Evolutionary conservation across 2,888 invertebrate species (phyloP), one percentile per base, ranked within the genome.

Genomic region (Epinotia ramella): DNA sequence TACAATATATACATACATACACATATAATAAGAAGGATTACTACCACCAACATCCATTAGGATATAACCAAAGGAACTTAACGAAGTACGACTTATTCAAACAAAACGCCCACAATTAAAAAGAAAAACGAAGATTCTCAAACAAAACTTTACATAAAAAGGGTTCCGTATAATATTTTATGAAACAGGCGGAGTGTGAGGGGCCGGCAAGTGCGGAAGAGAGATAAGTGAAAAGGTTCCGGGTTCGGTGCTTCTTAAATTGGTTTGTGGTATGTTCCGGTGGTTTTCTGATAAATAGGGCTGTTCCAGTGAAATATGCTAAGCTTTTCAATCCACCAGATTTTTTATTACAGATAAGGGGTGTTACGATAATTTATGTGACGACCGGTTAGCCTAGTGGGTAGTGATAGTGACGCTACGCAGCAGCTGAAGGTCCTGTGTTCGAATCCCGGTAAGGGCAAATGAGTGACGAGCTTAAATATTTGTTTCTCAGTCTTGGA

Each of bases 151-250:
- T 79, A 80, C 77, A 82, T 78, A 78, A 81, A 84, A 84, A 84
- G 79, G 85, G 86, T 86, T 84, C 86, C 82, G 84, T 80, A 82
- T 82, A 82, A 83, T 85, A 86, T 86, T 87, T 87, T 85, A 86
- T 86, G 80, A 80, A 81, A 79, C 80, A 77, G 74, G 78, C 74
- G 77, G 69, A 72, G 76, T 67, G 71, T 73, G n/a, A 66, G 66
- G 44, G 59, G 78, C 81, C 70, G 81, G 78, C 76, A 79, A 80
- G 79, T 80, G 82, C 69, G 79, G 69, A 46, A 57, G 76, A 62
- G 70, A 77, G 79, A 79, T 80, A 79, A 79, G 80, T 77, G 76
- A 72, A 75, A 73, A 74, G 79, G 78, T 72, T 77, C 73, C 18
- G 64, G 59, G 53, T 13, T 64, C 65, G 63, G 73, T 75, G 73